A percentile compares a stretch with the other conserved stretches of the same genome.
Conservation (phyloP, 1,140 invertebrate species). For the Paraescarpia echinospica region DNA sequence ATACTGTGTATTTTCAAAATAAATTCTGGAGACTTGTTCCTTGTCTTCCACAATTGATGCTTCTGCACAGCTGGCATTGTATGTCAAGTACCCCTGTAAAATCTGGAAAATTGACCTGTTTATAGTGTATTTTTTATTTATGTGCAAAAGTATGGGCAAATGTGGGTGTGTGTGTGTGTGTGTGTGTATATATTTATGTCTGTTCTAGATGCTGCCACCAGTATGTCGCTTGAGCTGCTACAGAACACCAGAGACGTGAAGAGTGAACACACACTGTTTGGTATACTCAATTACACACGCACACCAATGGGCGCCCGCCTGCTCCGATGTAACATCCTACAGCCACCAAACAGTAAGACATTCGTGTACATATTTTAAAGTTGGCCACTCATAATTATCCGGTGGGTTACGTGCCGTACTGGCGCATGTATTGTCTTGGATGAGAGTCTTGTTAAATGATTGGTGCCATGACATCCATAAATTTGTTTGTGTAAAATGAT, state of each 20-base stretch:
- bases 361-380: too few species aligned
- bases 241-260: slow-evolving; percentile 59
- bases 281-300: slow-evolving; percentile 75
- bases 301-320: slow-evolving; percentile 76
- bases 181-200: not conserved
- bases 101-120: not conserved
- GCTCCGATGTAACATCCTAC: slow-evolving; percentile 78
- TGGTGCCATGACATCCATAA: too few species aligned
- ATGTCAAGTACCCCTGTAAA: not conserved
- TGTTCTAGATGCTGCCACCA: slow-evolving; percentile 55
- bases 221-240: slow-evolving; percentile 73
- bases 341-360: slow-evolving; percentile 65
- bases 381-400: too few species aligned
- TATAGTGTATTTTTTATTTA: too few species aligned
- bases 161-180: not conserved
- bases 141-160: not conserved
- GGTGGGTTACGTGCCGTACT: too few species aligned
- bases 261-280: slow-evolving; percentile 66
- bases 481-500: too few species aligned
- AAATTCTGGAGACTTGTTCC: too few species aligned
- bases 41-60: too few species aligned
- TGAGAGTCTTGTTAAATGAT: too few species aligned
- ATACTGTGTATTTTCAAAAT: too few species aligned
- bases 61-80: too few species aligned
- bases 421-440: too few species aligned